Conservation (phyloP, 2,888 invertebrate species). For the Apodemia zela region DNA sequence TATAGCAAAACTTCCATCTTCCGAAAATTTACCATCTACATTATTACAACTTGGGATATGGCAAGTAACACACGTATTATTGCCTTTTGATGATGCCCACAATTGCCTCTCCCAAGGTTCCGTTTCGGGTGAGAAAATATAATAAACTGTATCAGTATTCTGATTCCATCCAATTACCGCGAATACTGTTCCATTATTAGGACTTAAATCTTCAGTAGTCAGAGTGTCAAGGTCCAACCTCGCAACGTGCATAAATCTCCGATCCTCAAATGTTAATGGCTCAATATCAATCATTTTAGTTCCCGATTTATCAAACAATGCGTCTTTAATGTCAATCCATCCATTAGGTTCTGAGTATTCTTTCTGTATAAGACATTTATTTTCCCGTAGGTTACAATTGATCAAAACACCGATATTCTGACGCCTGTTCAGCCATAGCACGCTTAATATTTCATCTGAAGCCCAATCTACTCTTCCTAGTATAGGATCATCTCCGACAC, state of each 20-base stretch:
- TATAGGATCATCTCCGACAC: slow-evolving; percentile 82
- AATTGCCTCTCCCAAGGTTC: slow-evolving; percentile 86
- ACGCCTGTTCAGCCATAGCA: slow-evolving; percentile 91
- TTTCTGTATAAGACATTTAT: slow-evolving; percentile 63
- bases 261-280: slow-evolving; percentile 50
- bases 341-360: slow-evolving; percentile 81
- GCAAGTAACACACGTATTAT: slow-evolving; percentile 82
- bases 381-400: slow-evolving; percentile 73
- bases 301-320: slow-evolving; percentile 72
- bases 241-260: slow-evolving; percentile 69
- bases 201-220: slow-evolving; percentile 66
- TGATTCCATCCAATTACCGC: slow-evolving; percentile 83
- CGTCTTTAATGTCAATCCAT: slow-evolving; percentile 84
- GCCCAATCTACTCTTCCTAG: slow-evolving; percentile 88
- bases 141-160: slow-evolving; percentile 81
- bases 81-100: slow-evolving; percentile 76
- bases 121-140: slow-evolving; percentile 82
- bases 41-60: slow-evolving; percentile 83
- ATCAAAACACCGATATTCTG: slow-evolving; percentile 86
- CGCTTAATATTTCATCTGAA: slow-evolving; percentile 82
- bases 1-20: slow-evolving; percentile 53
- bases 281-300: slow-evolving; percentile 66
- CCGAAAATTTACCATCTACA: slow-evolving; percentile 81
- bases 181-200: slow-evolving; percentile 81
- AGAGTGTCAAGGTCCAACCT: slow-evolving; percentile 52